A percentile compares a stretch with the other conserved stretches of the same genome.
These are phyloP conservation scores for Reticulitermes speratus DNA, from an alignment of 1,140 invertebrate species.

Conservation along the genomic window DNA sequence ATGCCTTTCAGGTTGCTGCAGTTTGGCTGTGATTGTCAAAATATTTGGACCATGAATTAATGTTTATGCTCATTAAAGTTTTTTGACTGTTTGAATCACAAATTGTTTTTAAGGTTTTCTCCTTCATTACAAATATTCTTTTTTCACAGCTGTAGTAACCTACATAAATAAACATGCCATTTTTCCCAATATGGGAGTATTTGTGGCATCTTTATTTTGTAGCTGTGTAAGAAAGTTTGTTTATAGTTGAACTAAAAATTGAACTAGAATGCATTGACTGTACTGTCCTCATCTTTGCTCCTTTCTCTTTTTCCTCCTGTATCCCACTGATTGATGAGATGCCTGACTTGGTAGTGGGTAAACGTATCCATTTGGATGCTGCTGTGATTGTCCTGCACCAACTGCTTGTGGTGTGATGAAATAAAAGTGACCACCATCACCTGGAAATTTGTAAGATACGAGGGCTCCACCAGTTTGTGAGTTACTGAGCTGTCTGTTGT, in stretches of 20 bases:
- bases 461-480: background rate
- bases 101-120: background rate
- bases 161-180: background rate
- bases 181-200: background rate
- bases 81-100: background rate
- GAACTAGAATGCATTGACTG: background rate
- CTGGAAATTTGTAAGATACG: conserved; percentile 60
- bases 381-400: conserved; percentile 41
- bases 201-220: background rate
- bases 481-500: conserved; percentile 35
- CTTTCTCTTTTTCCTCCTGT: conserved; percentile 23
- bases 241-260: background rate
- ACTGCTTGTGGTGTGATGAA: conserved; percentile 66
- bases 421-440: conserved; percentile 70
- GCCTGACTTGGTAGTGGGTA: background rate
- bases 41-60: no score
- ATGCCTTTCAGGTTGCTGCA: no score
- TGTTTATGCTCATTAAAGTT: no score
- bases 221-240: background rate
- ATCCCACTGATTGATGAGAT: background rate
- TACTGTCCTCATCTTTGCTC: background rate
- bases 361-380: background rate
- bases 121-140: background rate
- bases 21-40: no score
- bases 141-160: background rate